Evolutionary conservation across 1,140 invertebrate species (phyloP).

Genomic region (Ylistrum balloti): DNA sequence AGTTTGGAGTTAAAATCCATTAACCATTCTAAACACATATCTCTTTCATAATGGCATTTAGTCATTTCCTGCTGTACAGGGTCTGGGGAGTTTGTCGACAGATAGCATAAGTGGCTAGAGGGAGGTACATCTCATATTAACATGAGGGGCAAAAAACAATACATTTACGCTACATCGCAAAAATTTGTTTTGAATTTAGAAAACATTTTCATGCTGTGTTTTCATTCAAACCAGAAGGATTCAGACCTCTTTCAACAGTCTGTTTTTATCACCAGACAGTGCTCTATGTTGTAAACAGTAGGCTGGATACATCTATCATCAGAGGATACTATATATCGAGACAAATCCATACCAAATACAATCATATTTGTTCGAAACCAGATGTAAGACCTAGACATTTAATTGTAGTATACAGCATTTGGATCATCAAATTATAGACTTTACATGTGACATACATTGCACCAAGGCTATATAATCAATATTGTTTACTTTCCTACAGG

Average conservation of each 20-base stretch:
- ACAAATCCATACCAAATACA: neutral
- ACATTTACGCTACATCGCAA: neutral
- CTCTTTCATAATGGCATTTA: neutral
- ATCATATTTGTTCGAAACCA: constrained; percentile 5
- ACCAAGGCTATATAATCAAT: constrained; percentile 11
- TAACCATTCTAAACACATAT: neutral
- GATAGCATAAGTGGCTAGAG: neutral
- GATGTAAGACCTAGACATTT: constrained; percentile 29
- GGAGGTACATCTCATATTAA: neutral
- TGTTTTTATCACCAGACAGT: neutral
- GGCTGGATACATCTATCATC: neutral
- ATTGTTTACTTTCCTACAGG: constrained; percentile 5
- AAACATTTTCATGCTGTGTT: constrained; percentile 27
- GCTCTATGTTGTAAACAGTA: neutral
- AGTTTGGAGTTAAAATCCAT: neutral
- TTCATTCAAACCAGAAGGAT: constrained; percentile 21
- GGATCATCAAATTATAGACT: constrained; percentile 27
- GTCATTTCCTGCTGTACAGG: neutral
- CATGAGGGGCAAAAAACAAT: neutral
- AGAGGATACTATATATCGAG: neutral
- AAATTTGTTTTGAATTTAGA: neutral
- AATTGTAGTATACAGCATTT: neutral
- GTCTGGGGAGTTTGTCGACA: neutral
- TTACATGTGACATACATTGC: neutral
- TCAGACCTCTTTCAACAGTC: neutral